These are phyloP conservation scores for Heliconius ismenius DNA, from an alignment of 2,888 invertebrate genomes.

Conservation along the genomic window DNA sequence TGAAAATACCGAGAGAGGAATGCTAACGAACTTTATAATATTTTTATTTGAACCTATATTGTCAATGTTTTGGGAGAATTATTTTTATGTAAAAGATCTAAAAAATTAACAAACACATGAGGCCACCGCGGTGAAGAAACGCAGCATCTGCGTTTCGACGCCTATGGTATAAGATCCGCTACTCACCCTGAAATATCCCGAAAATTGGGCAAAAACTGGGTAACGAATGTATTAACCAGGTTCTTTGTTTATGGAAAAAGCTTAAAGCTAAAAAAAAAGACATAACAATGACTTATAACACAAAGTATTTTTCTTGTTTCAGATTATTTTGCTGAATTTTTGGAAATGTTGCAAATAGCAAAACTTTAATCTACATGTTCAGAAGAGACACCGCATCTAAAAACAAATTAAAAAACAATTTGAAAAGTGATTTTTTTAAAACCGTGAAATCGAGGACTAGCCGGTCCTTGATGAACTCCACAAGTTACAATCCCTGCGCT, in stretches of 20 bases:
- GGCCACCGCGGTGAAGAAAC: neutral
- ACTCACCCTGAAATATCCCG: neutral
- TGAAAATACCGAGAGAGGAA: neutral
- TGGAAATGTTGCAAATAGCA: slow-evolving; percentile 72
- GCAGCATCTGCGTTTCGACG: neutral
- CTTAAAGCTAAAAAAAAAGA: no score
- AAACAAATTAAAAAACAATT: slow-evolving; percentile 60
- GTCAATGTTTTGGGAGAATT: neutral
- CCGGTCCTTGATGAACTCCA: slow-evolving; percentile 81
- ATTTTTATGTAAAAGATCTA: neutral
- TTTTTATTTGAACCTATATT: neutral
- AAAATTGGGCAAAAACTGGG: neutral
- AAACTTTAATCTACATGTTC: slow-evolving; percentile 78
- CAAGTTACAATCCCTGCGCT: slow-evolving; percentile 77
- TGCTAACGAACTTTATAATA: neutral
- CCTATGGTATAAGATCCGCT: neutral
- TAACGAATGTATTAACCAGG: no score
- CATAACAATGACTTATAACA: neutral
- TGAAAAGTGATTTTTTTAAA: slow-evolving; percentile 74
- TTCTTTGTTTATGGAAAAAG: no score
- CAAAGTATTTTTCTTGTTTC: slow-evolving; percentile 61
- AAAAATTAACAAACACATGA: neutral
- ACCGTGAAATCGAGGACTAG: slow-evolving; percentile 78
- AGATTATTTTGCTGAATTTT: slow-evolving; percentile 58
- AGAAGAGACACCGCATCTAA: slow-evolving; percentile 62